Evolutionary conservation across 1,140 invertebrate species (phyloP).

Genomic region (Papilio polyxenes): DNA sequence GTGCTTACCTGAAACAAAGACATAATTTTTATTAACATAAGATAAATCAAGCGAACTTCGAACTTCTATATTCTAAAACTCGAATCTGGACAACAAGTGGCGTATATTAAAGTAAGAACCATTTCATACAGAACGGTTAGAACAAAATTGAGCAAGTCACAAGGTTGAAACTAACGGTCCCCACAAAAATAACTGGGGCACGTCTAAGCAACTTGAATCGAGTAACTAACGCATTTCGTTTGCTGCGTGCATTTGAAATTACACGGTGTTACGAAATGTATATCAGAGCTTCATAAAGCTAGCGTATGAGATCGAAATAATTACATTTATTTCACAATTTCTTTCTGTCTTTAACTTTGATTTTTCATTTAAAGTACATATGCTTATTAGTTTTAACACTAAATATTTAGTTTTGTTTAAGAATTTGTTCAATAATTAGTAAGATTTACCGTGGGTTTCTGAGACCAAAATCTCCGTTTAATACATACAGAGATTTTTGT

Average conservation of each 20-base stretch:
- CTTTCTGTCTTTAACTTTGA: background rate
- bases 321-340: background rate
- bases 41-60: background rate
- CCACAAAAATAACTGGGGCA: slow-evolving; percentile 58
- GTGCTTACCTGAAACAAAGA: slow-evolving; percentile 9
- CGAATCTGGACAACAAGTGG: background rate
- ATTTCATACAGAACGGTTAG: background rate
- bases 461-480: too few species aligned
- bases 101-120: background rate
- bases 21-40: background rate
- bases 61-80: background rate
- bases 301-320: slow-evolving; percentile 1
- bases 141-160: slow-evolving; percentile 48
- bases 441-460: too few species aligned
- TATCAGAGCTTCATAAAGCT: background rate
- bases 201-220: slow-evolving; percentile 48
- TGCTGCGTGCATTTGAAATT: slow-evolving; percentile 20
- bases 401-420: too few species aligned
- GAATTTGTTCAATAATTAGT: too few species aligned
- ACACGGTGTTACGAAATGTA: slow-evolving; percentile 19
- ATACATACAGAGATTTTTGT: too few species aligned
- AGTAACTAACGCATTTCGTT: slow-evolving; percentile 39
- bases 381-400: too few species aligned
- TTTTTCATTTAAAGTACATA: too few species aligned
- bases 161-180: slow-evolving; percentile 57